Evolutionary conservation across 2,888 invertebrate genomes (phyloP).

Genomic region (Blastobasis adustella): DNA sequence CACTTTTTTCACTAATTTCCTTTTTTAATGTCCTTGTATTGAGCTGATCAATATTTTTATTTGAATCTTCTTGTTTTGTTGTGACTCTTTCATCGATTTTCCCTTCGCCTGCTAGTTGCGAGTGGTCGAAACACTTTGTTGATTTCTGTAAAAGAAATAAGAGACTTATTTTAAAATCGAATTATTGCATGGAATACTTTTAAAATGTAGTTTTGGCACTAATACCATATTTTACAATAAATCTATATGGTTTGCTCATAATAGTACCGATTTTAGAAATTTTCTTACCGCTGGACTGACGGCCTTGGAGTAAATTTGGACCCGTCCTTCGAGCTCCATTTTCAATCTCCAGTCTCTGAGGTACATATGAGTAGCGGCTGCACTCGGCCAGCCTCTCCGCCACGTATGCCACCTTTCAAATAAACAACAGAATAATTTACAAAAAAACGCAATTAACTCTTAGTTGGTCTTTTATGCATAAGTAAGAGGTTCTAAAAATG

Average conservation of each 20-base stretch:
- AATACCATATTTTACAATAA: too few species aligned
- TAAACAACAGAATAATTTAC: too few species aligned
- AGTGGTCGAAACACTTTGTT: constrained; percentile 59
- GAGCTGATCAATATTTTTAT: constrained; percentile 17
- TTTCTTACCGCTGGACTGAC: constrained; percentile 52
- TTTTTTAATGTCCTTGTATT: constrained; percentile 20
- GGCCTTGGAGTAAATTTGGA: constrained; percentile 58
- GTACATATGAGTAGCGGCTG: constrained; percentile 64
- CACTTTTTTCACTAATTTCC: constrained; percentile 19
- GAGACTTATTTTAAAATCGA: background rate
- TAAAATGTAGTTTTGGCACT: too few species aligned
- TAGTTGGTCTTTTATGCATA: too few species aligned
- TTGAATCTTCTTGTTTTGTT: constrained; percentile 12
- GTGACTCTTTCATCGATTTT: constrained; percentile 15
- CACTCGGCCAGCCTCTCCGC: constrained; percentile 59
- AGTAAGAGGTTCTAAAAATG: too few species aligned
- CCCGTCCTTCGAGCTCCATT: constrained; percentile 57
- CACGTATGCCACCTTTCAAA: constrained; percentile 61
- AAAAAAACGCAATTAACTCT: too few species aligned
- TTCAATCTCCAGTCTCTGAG: constrained; percentile 62
- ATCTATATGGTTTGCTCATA: too few species aligned
- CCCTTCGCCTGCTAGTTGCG: constrained; percentile 42
- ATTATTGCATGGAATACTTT: too few species aligned
- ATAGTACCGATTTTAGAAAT: too few species aligned
- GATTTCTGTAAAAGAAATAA: constrained; percentile 44